Percentiles rank a stretch among this genome's conserved stretches.
These are phyloP conservation scores for Cydia pomonella DNA, from an alignment of 1,140 invertebrate genomes.

Conservation along the genomic window DNA sequence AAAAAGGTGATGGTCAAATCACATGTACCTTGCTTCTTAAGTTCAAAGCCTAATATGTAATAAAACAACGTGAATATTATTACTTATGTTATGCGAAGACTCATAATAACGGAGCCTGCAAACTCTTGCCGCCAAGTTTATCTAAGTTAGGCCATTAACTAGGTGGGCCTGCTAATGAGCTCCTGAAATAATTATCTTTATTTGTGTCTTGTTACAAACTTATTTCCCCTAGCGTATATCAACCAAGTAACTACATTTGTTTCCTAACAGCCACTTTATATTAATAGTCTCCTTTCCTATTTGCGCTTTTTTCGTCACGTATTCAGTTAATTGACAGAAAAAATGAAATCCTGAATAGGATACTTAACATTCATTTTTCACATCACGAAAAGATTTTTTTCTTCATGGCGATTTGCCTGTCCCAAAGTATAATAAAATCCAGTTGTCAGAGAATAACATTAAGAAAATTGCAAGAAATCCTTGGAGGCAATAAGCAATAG, in stretches of 20 bases:
- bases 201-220: constrained; percentile 32
- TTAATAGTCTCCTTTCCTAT: constrained; percentile 9
- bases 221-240: constrained; percentile 30
- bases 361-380: constrained; percentile 24
- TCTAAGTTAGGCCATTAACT: constrained; percentile 36
- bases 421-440: constrained; percentile 54
- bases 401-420: constrained; percentile 27
- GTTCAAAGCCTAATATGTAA: constrained; percentile 6
- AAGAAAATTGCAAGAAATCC: constrained; percentile 60
- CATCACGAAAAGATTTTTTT: constrained; percentile 1
- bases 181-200: constrained; percentile 34
- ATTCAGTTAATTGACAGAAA: constrained; percentile 14
- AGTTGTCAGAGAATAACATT: constrained; percentile 59
- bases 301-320: neutral
- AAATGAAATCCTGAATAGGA: constrained; percentile 10
- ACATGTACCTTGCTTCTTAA: neutral
- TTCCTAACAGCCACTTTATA: constrained; percentile 29
- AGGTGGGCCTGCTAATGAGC: constrained; percentile 35
- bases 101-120: constrained; percentile 18
- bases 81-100: constrained; percentile 24
- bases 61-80: constrained; percentile 27
- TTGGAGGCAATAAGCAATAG: constrained; percentile 62
- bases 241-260: constrained; percentile 30
- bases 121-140: constrained; percentile 31
- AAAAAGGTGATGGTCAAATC: neutral